Evolutionary conservation across 2,888 invertebrate species (phyloP).

Genomic region (Ditula angustiorana): DNA sequence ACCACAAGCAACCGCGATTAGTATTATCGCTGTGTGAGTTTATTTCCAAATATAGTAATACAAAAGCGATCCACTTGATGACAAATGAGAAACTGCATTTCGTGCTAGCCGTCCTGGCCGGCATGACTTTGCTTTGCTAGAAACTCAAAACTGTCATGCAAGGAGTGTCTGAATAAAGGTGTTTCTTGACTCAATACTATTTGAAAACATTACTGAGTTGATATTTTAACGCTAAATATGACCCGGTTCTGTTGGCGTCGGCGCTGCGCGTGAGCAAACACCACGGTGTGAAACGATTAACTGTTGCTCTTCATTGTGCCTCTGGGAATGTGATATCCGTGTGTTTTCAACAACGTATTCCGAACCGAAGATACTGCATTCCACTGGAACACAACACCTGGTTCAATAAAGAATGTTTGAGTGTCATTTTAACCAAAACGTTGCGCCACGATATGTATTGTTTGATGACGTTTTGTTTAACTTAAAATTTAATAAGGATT

Average conservation of each 20-base stretch:
- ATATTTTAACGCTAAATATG: conserved; percentile 10
- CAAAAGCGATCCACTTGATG: too few species aligned
- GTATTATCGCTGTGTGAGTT: too few species aligned
- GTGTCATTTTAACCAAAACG: conserved; percentile 29
- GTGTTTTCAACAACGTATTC: conserved; percentile 32
- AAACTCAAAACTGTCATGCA: too few species aligned
- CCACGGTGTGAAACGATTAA: conserved; percentile 56
- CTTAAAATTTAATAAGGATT: conserved; percentile 30
- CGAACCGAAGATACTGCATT: conserved; percentile 32
- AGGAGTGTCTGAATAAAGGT: too few species aligned
- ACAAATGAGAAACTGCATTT: too few species aligned
- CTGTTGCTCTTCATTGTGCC: conserved; percentile 56
- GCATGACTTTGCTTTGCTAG: not conserved
- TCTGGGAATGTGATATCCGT: conserved; percentile 42
- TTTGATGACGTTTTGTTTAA: conserved; percentile 27
- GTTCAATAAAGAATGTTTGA: conserved; percentile 38
- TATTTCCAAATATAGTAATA: too few species aligned
- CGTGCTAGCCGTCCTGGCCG: too few species aligned
- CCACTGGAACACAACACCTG: conserved; percentile 34
- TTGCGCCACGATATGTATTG: conserved; percentile 15
- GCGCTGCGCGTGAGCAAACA: conserved; percentile 61
- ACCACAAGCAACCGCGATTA: too few species aligned
- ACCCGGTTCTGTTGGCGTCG: conserved; percentile 20
- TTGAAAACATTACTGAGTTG: not conserved
- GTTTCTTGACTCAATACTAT: too few species aligned